Conservation (phyloP, 2,113 vertebrate species). For the Platanista minor region DNA sequence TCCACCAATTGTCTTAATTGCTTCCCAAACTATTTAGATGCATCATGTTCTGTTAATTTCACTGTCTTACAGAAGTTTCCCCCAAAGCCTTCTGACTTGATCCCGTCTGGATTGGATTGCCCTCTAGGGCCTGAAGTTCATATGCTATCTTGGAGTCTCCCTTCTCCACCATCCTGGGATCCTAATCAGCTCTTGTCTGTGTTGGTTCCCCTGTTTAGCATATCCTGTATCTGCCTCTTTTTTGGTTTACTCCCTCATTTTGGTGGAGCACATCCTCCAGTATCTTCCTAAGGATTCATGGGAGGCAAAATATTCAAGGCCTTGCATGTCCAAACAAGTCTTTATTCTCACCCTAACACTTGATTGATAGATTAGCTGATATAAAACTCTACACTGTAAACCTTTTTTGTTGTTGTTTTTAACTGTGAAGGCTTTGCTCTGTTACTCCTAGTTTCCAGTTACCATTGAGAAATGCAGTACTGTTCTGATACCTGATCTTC, state of each 20-base stretch:
- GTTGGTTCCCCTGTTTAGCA: neutral
- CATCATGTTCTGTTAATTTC: neutral
- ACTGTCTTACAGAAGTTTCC: neutral
- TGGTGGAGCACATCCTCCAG: neutral
- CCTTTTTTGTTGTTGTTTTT: neutral
- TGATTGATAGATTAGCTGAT: neutral
- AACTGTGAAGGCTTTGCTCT: neutral
- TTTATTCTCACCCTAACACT: neutral
- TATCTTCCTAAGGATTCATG: neutral
- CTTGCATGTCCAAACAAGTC: neutral
- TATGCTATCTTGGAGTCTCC: neutral
- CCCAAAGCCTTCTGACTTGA: neutral
- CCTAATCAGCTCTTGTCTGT: neutral
- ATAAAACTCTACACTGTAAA: neutral
- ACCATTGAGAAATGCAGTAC: neutral
- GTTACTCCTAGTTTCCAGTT: neutral
- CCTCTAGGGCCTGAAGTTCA: neutral
- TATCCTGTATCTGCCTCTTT: neutral
- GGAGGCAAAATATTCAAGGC: neutral
- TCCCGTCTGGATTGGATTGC: neutral
- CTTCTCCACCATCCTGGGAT: neutral
- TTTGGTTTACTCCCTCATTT: neutral
- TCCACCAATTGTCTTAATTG: neutral
- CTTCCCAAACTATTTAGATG: neutral
- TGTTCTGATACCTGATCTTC: neutral